Percentiles rank a stretch among this genome's conserved stretches.
Evolutionary conservation across 2,113 vertebrate genomes (phyloP).

Genomic region (Muntiacus reevesi): DNA sequence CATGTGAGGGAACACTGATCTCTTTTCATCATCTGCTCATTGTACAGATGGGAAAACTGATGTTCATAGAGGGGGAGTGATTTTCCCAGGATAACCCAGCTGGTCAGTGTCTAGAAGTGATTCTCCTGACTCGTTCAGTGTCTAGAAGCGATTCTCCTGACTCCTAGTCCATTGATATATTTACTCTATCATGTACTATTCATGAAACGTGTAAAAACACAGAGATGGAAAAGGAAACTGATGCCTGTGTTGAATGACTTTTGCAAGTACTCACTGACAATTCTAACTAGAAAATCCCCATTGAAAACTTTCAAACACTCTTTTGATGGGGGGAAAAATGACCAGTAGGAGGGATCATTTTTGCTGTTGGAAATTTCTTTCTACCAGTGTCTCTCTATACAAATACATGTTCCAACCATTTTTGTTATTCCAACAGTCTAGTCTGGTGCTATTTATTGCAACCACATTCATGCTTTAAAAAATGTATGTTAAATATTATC

Average conservation of each 20-base stretch:
- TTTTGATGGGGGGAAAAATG: background rate
- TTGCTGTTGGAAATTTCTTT: slow-evolving; percentile 30
- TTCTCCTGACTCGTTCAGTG: background rate
- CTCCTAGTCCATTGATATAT: background rate
- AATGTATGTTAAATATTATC: background rate
- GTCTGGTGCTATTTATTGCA: background rate
- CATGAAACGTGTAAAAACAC: background rate
- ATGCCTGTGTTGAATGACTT: background rate
- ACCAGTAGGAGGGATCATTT: background rate
- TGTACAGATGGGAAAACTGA: background rate
- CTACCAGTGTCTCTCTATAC: background rate
- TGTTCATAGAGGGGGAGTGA: background rate
- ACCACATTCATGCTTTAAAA: background rate
- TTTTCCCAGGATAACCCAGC: background rate
- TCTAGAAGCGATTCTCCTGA: background rate
- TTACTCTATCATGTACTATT: background rate
- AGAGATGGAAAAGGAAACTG: background rate
- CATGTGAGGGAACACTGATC: background rate
- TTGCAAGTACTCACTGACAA: background rate
- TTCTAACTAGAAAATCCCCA: background rate
- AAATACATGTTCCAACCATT: background rate
- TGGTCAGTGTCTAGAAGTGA: background rate
- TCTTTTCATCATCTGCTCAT: background rate
- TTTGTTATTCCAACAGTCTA: background rate
- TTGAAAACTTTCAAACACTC: background rate